phyloP scores from a whole-genome alignment of 1,140 invertebrate genomes.

The Microplitis demolitor region DNA sequence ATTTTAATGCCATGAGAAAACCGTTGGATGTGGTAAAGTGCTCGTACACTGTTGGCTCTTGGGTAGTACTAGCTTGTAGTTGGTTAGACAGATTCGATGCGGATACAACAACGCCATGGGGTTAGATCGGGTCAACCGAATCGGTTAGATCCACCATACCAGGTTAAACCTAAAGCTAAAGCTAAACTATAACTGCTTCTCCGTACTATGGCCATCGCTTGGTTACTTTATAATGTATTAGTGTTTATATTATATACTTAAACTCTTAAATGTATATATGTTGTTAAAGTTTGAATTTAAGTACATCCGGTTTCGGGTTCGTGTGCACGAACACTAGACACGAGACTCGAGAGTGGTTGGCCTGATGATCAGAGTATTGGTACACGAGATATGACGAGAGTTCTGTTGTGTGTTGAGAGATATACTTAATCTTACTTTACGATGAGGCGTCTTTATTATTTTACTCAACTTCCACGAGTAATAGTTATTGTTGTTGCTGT shows the following conservation, averaged over 20 bases:
- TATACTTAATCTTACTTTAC: slow-evolving; percentile 7
- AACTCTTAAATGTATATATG: neutral
- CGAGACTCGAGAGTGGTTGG: neutral
- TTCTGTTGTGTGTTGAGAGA: neutral
- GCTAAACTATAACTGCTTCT: neutral
- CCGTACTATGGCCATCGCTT: neutral
- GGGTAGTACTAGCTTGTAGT: no score
- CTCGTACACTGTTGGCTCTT: neutral
- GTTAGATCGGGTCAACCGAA: slow-evolving; percentile 30
- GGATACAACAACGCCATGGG: slow-evolving; percentile 16
- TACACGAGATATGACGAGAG: neutral
- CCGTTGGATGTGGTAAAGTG: slow-evolving; percentile 4
- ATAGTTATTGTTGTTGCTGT: neutral
- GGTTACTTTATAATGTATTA: neutral
- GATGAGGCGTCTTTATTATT: neutral
- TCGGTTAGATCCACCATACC: slow-evolving; percentile 4
- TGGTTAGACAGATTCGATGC: slow-evolving; percentile 33
- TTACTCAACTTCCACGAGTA: neutral
- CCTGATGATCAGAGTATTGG: no score
- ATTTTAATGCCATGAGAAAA: slow-evolving; percentile 27
- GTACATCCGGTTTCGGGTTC: slow-evolving; percentile 4
- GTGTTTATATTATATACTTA: neutral
- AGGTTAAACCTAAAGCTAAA: no score
- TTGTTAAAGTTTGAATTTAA: neutral
- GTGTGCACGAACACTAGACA: neutral